Conservation (phyloP, 1,140 invertebrate genomes). For the Coptotermes formosanus region DNA sequence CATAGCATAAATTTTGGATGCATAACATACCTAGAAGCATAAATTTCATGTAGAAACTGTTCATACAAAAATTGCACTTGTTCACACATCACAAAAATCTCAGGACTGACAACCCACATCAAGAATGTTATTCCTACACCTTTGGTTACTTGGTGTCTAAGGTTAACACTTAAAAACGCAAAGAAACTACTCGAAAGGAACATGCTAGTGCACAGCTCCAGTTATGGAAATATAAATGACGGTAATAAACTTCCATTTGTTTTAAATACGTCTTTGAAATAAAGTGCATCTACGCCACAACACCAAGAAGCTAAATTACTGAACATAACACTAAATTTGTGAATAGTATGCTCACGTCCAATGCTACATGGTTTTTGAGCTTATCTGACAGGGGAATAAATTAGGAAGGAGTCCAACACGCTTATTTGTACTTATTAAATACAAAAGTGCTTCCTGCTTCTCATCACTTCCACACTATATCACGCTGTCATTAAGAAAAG, state of each 20-base stretch:
- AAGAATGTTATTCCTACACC: too few relatives aligned
- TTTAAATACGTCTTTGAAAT: neutral
- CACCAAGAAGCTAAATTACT: neutral
- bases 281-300: neutral
- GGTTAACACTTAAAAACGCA: too few relatives aligned
- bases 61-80: too few relatives aligned
- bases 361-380: neutral
- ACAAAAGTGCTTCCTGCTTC: conserved; percentile 27
- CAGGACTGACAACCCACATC: too few relatives aligned
- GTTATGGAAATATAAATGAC: too few relatives aligned
- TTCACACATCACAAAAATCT: too few relatives aligned
- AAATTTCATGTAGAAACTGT: too few relatives aligned
- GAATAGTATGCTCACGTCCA: neutral
- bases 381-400: neutral
- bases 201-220: too few relatives aligned
- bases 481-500: neutral
- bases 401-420: neutral
- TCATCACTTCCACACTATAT: neutral
- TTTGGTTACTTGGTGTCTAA: too few relatives aligned
- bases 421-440: conserved; percentile 19
- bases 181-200: too few relatives aligned
- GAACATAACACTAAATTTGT: neutral
- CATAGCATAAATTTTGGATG: too few relatives aligned
- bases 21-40: too few relatives aligned
- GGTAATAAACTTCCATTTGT: neutral